Evolutionary conservation across 2,888 invertebrate genomes (phyloP).

Genomic region (Nemotelus pantherinus): DNA sequence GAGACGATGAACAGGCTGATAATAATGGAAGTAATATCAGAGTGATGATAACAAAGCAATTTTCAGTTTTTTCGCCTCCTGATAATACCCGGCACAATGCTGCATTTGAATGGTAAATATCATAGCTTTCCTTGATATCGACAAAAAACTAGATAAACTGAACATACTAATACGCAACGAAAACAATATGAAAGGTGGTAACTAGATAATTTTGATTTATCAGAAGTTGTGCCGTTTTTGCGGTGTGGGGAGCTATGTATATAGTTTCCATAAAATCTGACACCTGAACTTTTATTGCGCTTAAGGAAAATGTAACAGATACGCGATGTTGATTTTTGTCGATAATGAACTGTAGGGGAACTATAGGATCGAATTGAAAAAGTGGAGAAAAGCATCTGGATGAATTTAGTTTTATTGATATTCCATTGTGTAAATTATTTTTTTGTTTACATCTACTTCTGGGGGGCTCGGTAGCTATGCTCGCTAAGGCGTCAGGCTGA

Average conservation of each 20-base stretch:
- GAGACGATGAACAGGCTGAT: constrained; percentile 11
- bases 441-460: no score
- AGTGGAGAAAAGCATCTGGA: no score
- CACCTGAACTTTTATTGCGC: constrained; percentile 12
- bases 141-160: constrained; percentile 23
- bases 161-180: constrained; percentile 22
- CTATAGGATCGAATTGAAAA: no score
- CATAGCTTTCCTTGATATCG: background rate
- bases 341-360: no score
- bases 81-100: constrained; percentile 24
- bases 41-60: constrained; percentile 17
- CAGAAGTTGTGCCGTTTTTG: background rate
- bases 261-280: constrained; percentile 14
- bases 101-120: background rate
- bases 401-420: no score
- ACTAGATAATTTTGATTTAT: constrained; percentile 38
- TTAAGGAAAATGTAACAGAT: no score
- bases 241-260: background rate
- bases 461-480: no score
- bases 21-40: constrained; percentile 33
- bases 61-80: background rate
- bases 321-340: no score
- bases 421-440: no score
- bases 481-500: no score
- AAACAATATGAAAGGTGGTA: background rate